These are phyloP conservation scores for Vannuccia rotundouncinata DNA, from an alignment of 2,888 invertebrate species.

Conservation along the genomic window DNA sequence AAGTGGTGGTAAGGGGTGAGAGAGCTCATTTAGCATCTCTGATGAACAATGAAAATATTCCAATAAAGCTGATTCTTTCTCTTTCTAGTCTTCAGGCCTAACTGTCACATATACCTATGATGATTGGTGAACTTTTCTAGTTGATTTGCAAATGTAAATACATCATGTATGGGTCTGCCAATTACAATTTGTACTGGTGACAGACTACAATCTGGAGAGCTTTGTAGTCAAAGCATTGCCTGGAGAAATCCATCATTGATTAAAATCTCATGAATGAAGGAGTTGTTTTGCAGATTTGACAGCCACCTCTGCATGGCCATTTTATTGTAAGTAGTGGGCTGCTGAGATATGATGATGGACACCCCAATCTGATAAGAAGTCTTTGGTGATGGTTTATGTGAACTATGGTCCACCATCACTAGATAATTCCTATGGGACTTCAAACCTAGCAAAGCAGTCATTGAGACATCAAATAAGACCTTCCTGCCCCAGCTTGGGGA, in stretches of 20 bases:
- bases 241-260: background rate
- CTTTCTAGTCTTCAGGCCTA: background rate
- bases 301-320: background rate
- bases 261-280: background rate
- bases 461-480: background rate
- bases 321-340: background rate
- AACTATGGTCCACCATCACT: background rate
- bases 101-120: background rate
- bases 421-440: background rate
- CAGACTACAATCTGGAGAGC: background rate
- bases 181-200: background rate
- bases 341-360: background rate
- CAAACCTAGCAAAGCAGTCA: background rate
- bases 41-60: background rate
- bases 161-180: background rate
- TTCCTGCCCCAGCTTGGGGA: background rate
- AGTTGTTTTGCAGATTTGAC: background rate
- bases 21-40: background rate
- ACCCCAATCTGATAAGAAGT: background rate
- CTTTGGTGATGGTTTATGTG: background rate
- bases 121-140: background rate
- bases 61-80: background rate
- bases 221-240: background rate
- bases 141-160: background rate
- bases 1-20: background rate